Conservation (phyloP, 2,797 vertebrate species). For the Danio kyathit region DNA sequence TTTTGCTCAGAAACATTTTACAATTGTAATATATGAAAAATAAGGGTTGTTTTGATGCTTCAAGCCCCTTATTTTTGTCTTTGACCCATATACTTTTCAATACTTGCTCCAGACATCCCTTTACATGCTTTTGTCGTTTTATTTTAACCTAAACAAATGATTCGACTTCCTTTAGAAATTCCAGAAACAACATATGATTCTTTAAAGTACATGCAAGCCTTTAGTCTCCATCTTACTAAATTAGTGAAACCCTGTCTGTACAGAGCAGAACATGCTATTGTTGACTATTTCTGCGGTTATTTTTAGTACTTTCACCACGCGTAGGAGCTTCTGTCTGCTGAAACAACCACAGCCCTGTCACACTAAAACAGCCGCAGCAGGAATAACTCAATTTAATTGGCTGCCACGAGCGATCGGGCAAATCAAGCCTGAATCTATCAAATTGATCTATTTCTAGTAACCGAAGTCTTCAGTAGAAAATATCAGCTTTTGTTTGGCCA, state of each 20-base stretch:
- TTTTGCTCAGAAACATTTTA: too few relatives aligned
- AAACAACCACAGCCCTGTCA: constrained; percentile 56
- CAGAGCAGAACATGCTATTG: background rate
- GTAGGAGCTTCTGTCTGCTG: constrained; percentile 43
- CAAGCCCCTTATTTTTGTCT: too few relatives aligned
- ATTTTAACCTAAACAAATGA: background rate
- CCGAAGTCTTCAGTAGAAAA: constrained; percentile 50
- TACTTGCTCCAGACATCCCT: background rate
- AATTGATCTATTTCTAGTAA: constrained; percentile 64
- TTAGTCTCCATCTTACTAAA: background rate
- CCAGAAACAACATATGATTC: background rate
- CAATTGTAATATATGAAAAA: too few relatives aligned
- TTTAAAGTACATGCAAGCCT: constrained; percentile 7
- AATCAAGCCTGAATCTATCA: constrained; percentile 63
- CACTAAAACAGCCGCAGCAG: constrained; percentile 51
- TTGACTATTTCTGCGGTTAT: constrained; percentile 19
- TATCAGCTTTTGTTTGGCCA: constrained; percentile 27
- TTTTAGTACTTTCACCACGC: constrained; percentile 18
- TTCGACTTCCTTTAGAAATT: background rate
- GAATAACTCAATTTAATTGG: constrained; percentile 69
- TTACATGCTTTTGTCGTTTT: background rate
- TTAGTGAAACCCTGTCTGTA: background rate
- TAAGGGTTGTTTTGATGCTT: too few relatives aligned
- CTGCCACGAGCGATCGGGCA: constrained; percentile 63
- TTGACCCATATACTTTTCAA: background rate